A percentile compares a stretch with the other conserved stretches of the same genome.
These are phyloP conservation scores for Limulus polyphemus DNA, from an alignment of 2,888 invertebrate genomes.

Conservation along the genomic window DNA sequence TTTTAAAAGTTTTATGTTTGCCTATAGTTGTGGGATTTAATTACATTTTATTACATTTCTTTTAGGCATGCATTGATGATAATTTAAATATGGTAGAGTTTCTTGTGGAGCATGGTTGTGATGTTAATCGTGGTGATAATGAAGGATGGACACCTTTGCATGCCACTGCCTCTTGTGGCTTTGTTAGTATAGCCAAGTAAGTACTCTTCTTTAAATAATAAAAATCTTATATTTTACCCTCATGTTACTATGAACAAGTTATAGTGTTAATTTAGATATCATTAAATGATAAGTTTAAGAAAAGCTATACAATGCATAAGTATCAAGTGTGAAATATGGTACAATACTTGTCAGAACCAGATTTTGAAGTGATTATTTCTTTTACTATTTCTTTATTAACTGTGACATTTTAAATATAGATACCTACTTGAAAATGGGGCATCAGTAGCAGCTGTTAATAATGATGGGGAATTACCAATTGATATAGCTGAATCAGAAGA, in stretches of 20 bases:
- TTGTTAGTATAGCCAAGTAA: constrained; percentile 51
- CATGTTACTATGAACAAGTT: no score
- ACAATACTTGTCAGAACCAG: no score
- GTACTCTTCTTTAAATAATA: no score
- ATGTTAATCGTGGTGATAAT: constrained; percentile 94
- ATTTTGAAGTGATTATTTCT: no score
- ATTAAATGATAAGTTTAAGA: no score
- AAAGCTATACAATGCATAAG: no score
- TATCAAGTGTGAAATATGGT: no score
- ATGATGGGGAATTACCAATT: constrained; percentile 90
- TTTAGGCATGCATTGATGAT: constrained; percentile 97
- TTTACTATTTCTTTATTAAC: no score
- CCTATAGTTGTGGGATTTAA: no score
- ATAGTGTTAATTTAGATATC: no score
- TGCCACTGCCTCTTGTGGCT: constrained; percentile 95
- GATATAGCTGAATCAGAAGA: constrained; percentile 86
- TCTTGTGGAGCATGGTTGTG: constrained; percentile 83
- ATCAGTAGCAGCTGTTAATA: constrained; percentile 87
- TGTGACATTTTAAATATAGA: constrained; percentile 20
- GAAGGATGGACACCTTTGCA: constrained; percentile 99
- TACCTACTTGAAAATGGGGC: constrained; percentile 83
- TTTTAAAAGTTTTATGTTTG: no score
- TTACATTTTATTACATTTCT: constrained; percentile 10
- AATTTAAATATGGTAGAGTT: constrained; percentile 99
- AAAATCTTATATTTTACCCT: no score